Conservation (phyloP, 2,888 invertebrate species). For the Eudemis profundana region DNA sequence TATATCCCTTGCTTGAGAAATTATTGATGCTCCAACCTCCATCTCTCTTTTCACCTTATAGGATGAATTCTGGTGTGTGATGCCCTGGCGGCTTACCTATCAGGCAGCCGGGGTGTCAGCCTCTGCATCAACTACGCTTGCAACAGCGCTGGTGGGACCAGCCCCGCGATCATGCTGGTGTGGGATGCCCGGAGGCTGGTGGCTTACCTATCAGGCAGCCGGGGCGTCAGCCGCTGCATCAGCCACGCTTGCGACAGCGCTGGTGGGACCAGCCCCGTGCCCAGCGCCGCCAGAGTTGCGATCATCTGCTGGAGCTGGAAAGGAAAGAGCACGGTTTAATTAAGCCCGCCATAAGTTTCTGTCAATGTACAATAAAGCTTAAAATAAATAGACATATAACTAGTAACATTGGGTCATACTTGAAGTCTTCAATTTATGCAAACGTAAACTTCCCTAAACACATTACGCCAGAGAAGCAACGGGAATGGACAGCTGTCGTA, state of each 20-base stretch:
- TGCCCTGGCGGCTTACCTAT: slow-evolving; percentile 64
- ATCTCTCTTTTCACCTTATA: too few relatives aligned
- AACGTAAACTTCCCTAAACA: too few relatives aligned
- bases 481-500: too few relatives aligned
- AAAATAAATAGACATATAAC: too few relatives aligned
- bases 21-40: too few relatives aligned
- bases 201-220: slow-evolving; percentile 70
- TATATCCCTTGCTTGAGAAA: too few relatives aligned
- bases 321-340: slow-evolving; percentile 29
- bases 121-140: slow-evolving; percentile 83
- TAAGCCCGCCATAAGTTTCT: too few relatives aligned
- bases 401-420: too few relatives aligned
- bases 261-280: slow-evolving; percentile 83
- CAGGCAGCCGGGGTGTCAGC: slow-evolving; percentile 71
- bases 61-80: too few relatives aligned
- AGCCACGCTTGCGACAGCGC: slow-evolving; percentile 82
- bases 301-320: slow-evolving; percentile 86
- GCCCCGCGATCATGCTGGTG: slow-evolving; percentile 56
- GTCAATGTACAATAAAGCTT: too few relatives aligned
- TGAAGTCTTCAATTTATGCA: too few relatives aligned
- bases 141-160: slow-evolving; percentile 82
- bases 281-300: slow-evolving; percentile 89
- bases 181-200: background rate
- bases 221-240: slow-evolving; percentile 78
- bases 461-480: too few relatives aligned